A percentile compares a stretch with the other conserved stretches of the same genome.
Conservation (phyloP, 1,140 invertebrate species). For the Hyles euphorbiae region DNA sequence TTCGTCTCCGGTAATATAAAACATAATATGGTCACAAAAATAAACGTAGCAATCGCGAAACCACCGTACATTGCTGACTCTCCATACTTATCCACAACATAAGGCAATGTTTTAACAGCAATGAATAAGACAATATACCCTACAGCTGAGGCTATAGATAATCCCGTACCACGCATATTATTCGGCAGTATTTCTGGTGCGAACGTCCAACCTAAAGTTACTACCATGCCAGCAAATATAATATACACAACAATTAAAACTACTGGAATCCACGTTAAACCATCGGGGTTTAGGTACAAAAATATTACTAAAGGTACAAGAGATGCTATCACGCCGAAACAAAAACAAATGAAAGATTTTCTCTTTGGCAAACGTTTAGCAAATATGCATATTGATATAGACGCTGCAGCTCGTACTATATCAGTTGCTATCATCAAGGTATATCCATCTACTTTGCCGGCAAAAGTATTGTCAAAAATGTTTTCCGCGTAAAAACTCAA, state of each 20-base stretch:
- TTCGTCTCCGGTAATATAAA: slow-evolving; percentile 79
- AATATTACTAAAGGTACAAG: slow-evolving; percentile 33
- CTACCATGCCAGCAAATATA: slow-evolving; percentile 26
- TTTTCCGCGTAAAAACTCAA: slow-evolving; percentile 46
- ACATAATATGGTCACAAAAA: slow-evolving; percentile 59
- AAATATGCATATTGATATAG: slow-evolving; percentile 29
- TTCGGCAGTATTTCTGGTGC: slow-evolving; percentile 49
- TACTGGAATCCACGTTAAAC: slow-evolving; percentile 36
- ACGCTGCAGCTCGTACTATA: slow-evolving; percentile 25
- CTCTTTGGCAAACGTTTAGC: slow-evolving; percentile 15
- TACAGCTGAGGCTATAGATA: slow-evolving; percentile 28
- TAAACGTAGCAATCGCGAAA: not conserved
- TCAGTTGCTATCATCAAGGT: slow-evolving; percentile 36
- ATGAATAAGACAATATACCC: slow-evolving; percentile 1
- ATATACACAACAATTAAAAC: slow-evolving; percentile 35
- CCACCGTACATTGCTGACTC: not conserved
- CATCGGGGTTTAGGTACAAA: slow-evolving; percentile 22
- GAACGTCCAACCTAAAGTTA: slow-evolving; percentile 38
- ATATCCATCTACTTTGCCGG: slow-evolving; percentile 32
- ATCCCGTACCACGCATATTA: slow-evolving; percentile 43
- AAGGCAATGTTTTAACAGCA: slow-evolving; percentile 1
- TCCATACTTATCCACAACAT: slow-evolving; percentile 3
- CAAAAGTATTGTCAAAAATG: slow-evolving; percentile 37
- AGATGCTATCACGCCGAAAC: slow-evolving; percentile 5
- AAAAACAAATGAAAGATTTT: not conserved